These are phyloP conservation scores for Gymnobelideus leadbeateri DNA, from an alignment of 2,113 vertebrate genomes.

Conservation along the genomic window DNA sequence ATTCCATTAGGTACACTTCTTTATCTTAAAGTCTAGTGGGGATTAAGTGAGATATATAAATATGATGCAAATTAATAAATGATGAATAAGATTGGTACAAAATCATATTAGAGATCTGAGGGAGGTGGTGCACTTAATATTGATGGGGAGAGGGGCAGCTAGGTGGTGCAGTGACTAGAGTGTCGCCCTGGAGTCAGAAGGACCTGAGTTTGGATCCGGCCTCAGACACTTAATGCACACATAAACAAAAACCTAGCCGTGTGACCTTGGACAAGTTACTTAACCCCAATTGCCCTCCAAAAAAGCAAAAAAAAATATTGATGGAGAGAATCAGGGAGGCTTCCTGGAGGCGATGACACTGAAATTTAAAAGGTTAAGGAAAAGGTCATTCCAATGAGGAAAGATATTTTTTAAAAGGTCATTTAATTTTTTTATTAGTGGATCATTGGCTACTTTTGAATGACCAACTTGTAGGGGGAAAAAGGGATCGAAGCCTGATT, in stretches of 20 bases:
- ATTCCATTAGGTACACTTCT: background rate
- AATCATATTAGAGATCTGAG: background rate
- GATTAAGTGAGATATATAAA: background rate
- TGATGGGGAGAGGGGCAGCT: too few relatives aligned
- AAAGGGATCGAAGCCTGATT: background rate
- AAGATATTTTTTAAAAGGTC: background rate
- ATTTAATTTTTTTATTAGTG: background rate
- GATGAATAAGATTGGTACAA: background rate
- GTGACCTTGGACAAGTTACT: too few relatives aligned
- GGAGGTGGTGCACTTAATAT: background rate
- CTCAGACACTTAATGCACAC: too few relatives aligned
- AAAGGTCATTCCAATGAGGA: background rate
- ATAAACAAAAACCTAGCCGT: too few relatives aligned
- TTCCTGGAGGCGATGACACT: background rate
- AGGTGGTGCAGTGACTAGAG: too few relatives aligned
- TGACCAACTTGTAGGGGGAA: background rate
- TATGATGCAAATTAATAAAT: background rate
- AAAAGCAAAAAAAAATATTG: too few relatives aligned
- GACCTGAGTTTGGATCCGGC: too few relatives aligned
- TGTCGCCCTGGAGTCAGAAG: too few relatives aligned
- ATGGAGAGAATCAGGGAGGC: background rate
- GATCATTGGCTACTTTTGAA: background rate
- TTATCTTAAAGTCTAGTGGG: background rate
- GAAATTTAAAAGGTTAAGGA: background rate
- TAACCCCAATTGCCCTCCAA: too few relatives aligned